phyloP scores from a whole-genome alignment of 2,888 invertebrate genomes.

The Schizotus pectinicornis region DNA sequence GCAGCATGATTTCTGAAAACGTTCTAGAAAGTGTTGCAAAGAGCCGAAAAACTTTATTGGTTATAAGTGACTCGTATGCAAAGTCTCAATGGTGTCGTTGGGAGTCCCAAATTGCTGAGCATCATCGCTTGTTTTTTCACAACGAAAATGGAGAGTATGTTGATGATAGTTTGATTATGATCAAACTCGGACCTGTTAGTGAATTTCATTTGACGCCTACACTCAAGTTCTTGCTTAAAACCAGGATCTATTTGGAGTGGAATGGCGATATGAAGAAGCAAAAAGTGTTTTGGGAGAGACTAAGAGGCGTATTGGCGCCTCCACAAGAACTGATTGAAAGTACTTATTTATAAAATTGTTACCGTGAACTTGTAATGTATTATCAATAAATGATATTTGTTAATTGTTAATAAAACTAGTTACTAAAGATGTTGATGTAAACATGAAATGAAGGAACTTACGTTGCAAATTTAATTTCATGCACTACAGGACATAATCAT shows the following conservation, averaged over 20 bases:
- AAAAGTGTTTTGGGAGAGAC: constrained; percentile 53
- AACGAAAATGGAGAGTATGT: constrained; percentile 59
- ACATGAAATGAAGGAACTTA: no score
- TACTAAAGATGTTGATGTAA: no score
- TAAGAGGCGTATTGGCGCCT: constrained; percentile 46
- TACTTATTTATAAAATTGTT: constrained; percentile 22
- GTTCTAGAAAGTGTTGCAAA: constrained; percentile 69
- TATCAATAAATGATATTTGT: no score
- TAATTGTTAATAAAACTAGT: no score
- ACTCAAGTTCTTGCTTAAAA: constrained; percentile 67
- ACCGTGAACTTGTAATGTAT: neutral
- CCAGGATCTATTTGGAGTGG: constrained; percentile 70
- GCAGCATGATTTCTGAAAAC: constrained; percentile 69
- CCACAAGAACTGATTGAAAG: constrained; percentile 22
- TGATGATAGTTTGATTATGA: constrained; percentile 67
- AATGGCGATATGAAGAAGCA: constrained; percentile 57
- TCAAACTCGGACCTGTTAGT: constrained; percentile 67
- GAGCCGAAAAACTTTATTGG: constrained; percentile 69
- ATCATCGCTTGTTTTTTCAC: constrained; percentile 66
- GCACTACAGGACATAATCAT: no score
- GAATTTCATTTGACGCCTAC: constrained; percentile 65
- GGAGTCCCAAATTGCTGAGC: constrained; percentile 73
- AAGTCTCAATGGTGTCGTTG: constrained; percentile 76
- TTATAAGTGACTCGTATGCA: constrained; percentile 72
- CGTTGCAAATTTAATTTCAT: no score